These are phyloP conservation scores for Cochlearius cochlearius DNA, from an alignment of 2,113 vertebrate genomes.

Conservation along the genomic window DNA sequence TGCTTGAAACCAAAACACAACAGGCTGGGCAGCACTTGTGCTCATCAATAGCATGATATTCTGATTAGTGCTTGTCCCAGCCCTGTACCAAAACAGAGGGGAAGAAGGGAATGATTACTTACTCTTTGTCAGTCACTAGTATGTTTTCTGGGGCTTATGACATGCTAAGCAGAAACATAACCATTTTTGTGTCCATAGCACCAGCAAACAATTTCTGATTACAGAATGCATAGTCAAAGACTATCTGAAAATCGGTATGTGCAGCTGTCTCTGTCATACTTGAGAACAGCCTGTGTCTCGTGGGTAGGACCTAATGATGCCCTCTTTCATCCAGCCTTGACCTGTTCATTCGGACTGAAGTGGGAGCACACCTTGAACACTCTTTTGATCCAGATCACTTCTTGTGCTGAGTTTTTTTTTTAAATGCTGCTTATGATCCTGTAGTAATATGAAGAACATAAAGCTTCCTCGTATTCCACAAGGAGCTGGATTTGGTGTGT, in stretches of 20 bases:
- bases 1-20: not conserved
- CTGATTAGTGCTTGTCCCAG: not conserved
- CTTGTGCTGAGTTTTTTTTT: not conserved
- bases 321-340: not conserved
- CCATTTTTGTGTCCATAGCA: not conserved
- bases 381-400: not conserved
- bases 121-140: not conserved
- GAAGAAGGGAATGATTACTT: not conserved
- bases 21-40: not conserved
- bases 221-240: not conserved
- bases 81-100: not conserved
- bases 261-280: not conserved
- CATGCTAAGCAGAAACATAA: not conserved
- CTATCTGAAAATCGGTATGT: not conserved
- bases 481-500: not conserved
- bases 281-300: not conserved
- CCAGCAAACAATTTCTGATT: not conserved
- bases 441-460: not conserved
- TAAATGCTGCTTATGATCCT: not conserved
- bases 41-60: not conserved
- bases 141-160: not conserved
- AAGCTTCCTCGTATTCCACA: not conserved
- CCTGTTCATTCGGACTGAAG: not conserved
- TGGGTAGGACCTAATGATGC: not conserved
- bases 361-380: not conserved